Conservation (phyloP, 2,797 vertebrate genomes). For the Poecilia gillii region DNA sequence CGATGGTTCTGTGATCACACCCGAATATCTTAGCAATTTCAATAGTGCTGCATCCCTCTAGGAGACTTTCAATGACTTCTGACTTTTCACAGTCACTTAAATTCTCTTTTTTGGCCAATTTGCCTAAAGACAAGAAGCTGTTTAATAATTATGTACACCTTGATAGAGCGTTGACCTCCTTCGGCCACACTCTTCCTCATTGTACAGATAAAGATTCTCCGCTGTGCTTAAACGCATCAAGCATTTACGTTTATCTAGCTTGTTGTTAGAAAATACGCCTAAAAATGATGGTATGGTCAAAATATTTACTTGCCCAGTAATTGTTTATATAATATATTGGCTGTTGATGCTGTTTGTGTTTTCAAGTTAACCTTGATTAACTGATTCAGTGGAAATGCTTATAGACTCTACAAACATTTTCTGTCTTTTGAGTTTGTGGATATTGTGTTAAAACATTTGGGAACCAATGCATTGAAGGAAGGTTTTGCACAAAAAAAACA, state of each 20-base stretch:
- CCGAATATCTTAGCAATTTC: too few relatives aligned
- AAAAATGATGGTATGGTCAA: not conserved
- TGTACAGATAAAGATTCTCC: not conserved
- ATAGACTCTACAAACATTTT: not conserved
- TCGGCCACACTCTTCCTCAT: not conserved
- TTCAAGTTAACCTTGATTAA: not conserved
- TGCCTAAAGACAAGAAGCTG: not conserved
- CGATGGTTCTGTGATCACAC: not conserved
- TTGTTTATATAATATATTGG: not conserved
- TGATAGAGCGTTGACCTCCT: not conserved
- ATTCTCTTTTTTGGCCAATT: not conserved
- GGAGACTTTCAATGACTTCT: not conserved
- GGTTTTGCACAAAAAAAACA: not conserved
- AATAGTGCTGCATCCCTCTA: not conserved
- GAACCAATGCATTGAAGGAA: not conserved
- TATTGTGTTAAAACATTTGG: not conserved
- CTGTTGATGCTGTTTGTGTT: not conserved
- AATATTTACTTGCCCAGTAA: not conserved
- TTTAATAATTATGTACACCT: not conserved
- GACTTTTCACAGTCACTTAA: not conserved
- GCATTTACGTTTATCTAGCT: not conserved
- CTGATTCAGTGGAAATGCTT: not conserved
- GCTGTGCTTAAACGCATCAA: not conserved
- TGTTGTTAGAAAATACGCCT: not conserved
- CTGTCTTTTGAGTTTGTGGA: not conserved